Evolutionary conservation across 2,797 vertebrate genomes (phyloP).

Genomic region (Melanotaenia trifasciata): DNA sequence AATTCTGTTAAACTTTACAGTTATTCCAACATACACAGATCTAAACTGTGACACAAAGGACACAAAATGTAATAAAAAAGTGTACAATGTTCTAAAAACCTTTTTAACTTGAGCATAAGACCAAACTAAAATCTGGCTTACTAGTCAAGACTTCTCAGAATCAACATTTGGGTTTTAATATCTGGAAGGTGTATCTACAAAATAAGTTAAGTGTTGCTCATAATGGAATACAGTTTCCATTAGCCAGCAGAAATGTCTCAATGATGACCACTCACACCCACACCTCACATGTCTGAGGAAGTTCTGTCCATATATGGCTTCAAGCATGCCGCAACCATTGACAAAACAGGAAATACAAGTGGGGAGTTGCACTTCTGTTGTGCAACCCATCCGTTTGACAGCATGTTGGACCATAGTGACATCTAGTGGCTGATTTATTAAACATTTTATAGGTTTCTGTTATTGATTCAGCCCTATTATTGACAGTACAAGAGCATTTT

Average conservation of each 20-base stretch:
- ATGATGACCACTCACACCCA: slow-evolving; percentile 48
- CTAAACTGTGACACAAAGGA: background rate
- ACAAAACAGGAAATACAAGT: slow-evolving; percentile 50
- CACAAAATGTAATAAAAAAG: background rate
- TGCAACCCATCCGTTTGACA: background rate
- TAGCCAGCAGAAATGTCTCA: slow-evolving; percentile 39
- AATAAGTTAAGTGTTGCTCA: slow-evolving; percentile 43
- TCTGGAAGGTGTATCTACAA: slow-evolving; percentile 7
- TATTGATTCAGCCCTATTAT: background rate
- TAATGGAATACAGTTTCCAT: slow-evolving; percentile 48
- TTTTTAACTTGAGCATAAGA: background rate
- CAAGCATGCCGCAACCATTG: slow-evolving; percentile 19
- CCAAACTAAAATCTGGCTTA: background rate
- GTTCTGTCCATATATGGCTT: slow-evolving; percentile 71
- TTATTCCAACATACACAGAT: background rate
- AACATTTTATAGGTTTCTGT: background rate
- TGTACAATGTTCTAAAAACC: background rate
- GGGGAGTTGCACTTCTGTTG: slow-evolving; percentile 4
- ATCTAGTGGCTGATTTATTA: slow-evolving; percentile 57
- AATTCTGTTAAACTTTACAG: slow-evolving; percentile 1
- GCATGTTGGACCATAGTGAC: slow-evolving; percentile 40
- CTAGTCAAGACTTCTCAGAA: background rate
- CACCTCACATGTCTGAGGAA: slow-evolving; percentile 58
- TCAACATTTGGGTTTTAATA: background rate
- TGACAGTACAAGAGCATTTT: slow-evolving; percentile 1